Conservation (phyloP, 2,888 invertebrate genomes). For the Sialis lutaria region DNA sequence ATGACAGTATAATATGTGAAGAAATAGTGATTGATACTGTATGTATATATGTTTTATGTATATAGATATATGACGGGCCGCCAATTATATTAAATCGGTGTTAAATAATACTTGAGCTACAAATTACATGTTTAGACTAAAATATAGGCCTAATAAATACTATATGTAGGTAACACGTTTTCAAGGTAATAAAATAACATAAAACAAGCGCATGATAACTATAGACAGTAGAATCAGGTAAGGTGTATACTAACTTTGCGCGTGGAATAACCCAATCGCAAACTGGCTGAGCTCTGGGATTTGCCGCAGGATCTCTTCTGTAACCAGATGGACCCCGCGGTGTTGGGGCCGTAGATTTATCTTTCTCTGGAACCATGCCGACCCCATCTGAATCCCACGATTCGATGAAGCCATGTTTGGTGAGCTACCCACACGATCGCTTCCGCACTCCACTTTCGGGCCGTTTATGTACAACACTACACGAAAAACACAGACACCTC, state of each 20-base stretch:
- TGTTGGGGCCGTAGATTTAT: slow-evolving; percentile 91
- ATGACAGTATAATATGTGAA: no score
- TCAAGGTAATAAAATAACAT: no score
- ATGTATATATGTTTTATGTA: no score
- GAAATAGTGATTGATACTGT: no score
- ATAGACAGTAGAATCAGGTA: no score
- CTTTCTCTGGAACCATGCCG: slow-evolving; percentile 97
- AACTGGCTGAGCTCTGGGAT: slow-evolving; percentile 89
- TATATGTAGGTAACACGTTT: no score
- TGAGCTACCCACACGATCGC: slow-evolving; percentile 18
- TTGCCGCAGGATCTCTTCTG: slow-evolving; percentile 89
- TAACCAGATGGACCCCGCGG: slow-evolving; percentile 91
- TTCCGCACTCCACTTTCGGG: slow-evolving; percentile 6
- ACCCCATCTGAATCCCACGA: slow-evolving; percentile 84
- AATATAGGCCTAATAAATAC: no score
- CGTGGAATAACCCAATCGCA: slow-evolving; percentile 88
- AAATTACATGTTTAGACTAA: no score
- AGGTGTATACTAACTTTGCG: slow-evolving; percentile 69
- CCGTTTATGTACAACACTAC: not conserved
- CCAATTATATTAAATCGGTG: no score
- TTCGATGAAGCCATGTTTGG: slow-evolving; percentile 70
- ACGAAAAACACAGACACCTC: slow-evolving; percentile 2
- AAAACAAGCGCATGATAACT: no score
- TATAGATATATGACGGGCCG: no score
- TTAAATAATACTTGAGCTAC: no score